Evolutionary conservation across 2,888 invertebrate species (phyloP).

Genomic region (Liodrosophila aerea): DNA sequence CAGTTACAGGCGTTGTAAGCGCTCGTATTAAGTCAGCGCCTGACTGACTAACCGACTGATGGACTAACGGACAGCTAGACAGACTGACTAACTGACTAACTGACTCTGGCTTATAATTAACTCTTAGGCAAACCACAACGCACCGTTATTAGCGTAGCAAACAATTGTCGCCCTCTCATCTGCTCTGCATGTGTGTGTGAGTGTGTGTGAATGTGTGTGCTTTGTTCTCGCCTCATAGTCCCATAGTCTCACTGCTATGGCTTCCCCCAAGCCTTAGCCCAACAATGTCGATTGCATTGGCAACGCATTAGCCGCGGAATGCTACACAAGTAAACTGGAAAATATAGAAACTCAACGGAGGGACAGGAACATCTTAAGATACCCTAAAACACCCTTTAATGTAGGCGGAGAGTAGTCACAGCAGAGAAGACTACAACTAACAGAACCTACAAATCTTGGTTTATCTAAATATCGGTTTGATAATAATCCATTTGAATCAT

Average conservation of each 20-base stretch:
- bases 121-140: conserved; percentile 70
- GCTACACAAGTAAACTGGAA: conserved; percentile 26
- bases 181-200: background rate
- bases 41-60: conserved; percentile 27
- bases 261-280: conserved; percentile 41
- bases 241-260: conserved; percentile 49
- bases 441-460: no score
- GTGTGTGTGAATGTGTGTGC: conserved; percentile 30
- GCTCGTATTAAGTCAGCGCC: conserved; percentile 48
- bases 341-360: no score
- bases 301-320: conserved; percentile 70
- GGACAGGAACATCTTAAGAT: background rate
- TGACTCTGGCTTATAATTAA: conserved; percentile 72
- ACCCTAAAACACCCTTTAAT: background rate
- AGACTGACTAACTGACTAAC: conserved; percentile 12
- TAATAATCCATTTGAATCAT: no score
- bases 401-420: no score
- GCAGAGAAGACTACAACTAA: no score
- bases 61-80: conserved; percentile 3
- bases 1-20: conserved; percentile 51
- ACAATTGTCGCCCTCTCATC: conserved; percentile 18
- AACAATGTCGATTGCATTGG: conserved; percentile 64
- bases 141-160: conserved; percentile 62
- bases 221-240: conserved; percentile 52
- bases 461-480: no score